These are phyloP conservation scores for Drosophila mojavensis DNA, from an alignment of 1,140 invertebrate genomes.

Conservation along the genomic window DNA sequence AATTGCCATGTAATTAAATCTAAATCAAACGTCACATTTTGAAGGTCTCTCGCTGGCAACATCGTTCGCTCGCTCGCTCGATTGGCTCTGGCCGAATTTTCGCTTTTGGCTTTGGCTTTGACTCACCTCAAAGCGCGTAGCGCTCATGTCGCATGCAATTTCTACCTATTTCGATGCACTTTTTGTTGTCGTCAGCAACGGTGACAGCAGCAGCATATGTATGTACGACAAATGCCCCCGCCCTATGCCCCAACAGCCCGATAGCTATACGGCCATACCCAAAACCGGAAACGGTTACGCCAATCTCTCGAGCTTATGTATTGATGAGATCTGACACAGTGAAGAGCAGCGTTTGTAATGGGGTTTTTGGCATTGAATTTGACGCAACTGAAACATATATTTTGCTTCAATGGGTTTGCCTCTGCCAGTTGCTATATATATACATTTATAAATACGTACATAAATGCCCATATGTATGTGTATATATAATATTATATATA, in stretches of 20 bases:
- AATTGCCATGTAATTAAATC: conserved; percentile 80
- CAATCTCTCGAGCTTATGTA: conserved; percentile 71
- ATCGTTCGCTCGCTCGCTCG: conserved; percentile 61
- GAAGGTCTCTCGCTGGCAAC: conserved; percentile 60
- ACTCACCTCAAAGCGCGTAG: conserved; percentile 50
- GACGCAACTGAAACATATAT: conserved; percentile 43
- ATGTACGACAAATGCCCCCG: conserved; percentile 1
- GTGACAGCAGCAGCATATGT: no score
- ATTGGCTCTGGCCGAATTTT: conserved; percentile 68
- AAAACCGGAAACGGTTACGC: conserved; percentile 73
- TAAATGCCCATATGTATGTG: background rate
- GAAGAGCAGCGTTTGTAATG: conserved; percentile 69
- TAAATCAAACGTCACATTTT: conserved; percentile 82
- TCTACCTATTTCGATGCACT: conserved; percentile 30
- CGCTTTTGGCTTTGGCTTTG: conserved; percentile 50
- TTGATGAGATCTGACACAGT: conserved; percentile 72
- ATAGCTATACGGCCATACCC: conserved; percentile 8
- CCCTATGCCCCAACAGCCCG: background rate
- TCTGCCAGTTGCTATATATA: conserved; percentile 31
- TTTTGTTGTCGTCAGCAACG: conserved; percentile 43
- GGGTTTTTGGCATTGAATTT: conserved; percentile 74
- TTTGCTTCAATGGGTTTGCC: conserved; percentile 27
- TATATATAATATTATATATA: background rate
- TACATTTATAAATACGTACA: background rate
- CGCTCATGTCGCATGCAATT: conserved; percentile 37